Evolutionary conservation across 2,888 invertebrate species (phyloP), one percentile per base, ranked within the genome.

Genomic region (Adelognathus sp.): DNA sequence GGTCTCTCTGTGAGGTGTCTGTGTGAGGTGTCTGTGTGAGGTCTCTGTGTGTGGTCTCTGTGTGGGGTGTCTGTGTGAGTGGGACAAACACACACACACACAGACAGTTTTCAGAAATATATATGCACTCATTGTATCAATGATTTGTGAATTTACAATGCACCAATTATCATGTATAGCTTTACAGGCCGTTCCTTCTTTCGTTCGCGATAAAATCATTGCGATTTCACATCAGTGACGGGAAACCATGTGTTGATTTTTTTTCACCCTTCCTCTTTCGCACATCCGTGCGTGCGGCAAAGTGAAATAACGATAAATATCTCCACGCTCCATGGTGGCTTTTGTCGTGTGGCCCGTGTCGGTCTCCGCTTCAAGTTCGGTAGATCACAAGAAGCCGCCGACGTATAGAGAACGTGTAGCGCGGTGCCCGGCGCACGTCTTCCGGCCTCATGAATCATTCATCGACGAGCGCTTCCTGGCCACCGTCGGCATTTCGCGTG

Each of bases 391-490:
- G 76, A 67, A 50, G 46, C 50, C 33, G 39, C 54, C 63, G 3
- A 46, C 9, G 46, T 29, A 56, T 77, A 72, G 74, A 58, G 27
- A n/a, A 21, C 11, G 29, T 24, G 21, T 39, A 54, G 33, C n/a
- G 70, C 27, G 61, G 79, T 84, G 82, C 82, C 63, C 64, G 79
- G 76, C 39, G 56, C 76, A 67, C 82, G 72, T 82, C 81, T 87
- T 87, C 85, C 87, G 84, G 79, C 58, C 74, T 85, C 84, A 84
- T 88, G 86, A 87, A 85, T 87, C 84, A 87, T 86, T 85, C 85
- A 86, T 84, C 84, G 84, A 82, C 70, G 81, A 72, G 54, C 81
- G 79, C 81, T 84, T 86, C 84, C 86, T 78, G 85, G 74, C 79
- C 61, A 64, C 63, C 58, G 36, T 24, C 52, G 58, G 41, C 50